A percentile compares a stretch with the other conserved stretches of the same genome.
These are phyloP conservation scores for Tillus elongatus DNA, from an alignment of 2,888 invertebrate species.

Conservation along the genomic window DNA sequence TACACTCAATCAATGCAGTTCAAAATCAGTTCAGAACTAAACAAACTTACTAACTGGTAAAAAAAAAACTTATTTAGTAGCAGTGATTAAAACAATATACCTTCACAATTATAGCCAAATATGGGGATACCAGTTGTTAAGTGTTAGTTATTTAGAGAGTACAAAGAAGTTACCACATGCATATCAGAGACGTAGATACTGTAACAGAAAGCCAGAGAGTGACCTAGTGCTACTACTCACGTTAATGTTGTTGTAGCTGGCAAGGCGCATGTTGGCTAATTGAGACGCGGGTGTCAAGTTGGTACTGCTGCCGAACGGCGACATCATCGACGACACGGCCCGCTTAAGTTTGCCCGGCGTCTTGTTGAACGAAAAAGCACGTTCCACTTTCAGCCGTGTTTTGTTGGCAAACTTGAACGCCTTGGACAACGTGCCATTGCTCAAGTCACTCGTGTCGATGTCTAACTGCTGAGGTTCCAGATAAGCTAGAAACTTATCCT, in stretches of 20 bases:
- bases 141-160: too few species aligned
- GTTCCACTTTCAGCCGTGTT: constrained; percentile 79
- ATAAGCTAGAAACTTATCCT: constrained; percentile 74
- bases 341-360: constrained; percentile 89
- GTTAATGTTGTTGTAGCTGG: constrained; percentile 78
- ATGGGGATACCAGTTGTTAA: too few species aligned
- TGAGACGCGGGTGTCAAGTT: constrained; percentile 76
- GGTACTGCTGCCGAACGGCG: constrained; percentile 77
- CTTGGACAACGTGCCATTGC: constrained; percentile 79
- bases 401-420: constrained; percentile 82
- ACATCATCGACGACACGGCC: constrained; percentile 91
- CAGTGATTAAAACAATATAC: too few species aligned
- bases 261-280: constrained; percentile 75
- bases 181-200: too few species aligned
- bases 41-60: too few species aligned
- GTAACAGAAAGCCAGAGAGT: too few species aligned
- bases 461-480: constrained; percentile 75
- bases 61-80: too few species aligned
- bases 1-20: too few species aligned
- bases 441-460: constrained; percentile 80
- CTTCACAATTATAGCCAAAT: too few species aligned
- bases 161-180: too few species aligned
- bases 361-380: constrained; percentile 92
- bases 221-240: constrained; percentile 56
- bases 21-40: too few species aligned